Conservation (phyloP, 2,888 invertebrate species). For the Carcina quercana region DNA sequence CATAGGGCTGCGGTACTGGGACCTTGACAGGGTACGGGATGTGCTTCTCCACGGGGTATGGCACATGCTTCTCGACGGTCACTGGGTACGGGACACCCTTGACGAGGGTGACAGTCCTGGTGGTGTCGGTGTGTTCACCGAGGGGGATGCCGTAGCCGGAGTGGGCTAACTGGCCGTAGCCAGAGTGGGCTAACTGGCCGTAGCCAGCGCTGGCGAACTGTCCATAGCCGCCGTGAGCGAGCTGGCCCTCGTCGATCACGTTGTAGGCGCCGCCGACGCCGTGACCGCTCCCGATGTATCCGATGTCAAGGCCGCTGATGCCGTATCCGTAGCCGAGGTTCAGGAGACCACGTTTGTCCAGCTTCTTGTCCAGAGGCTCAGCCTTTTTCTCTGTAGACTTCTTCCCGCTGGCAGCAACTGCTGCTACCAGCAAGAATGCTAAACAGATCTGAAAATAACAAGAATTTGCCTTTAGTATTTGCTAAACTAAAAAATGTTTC, state of each 20-base stretch:
- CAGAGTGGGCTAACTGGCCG: slow-evolving; percentile 25
- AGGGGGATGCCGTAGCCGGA: slow-evolving; percentile 39
- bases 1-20: slow-evolving; percentile 81
- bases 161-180: slow-evolving; percentile 26
- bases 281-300: slow-evolving; percentile 79
- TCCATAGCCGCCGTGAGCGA: slow-evolving; percentile 26
- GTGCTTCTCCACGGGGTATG: slow-evolving; percentile 78
- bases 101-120: slow-evolving; percentile 78
- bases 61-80: slow-evolving; percentile 77
- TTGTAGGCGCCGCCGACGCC: slow-evolving; percentile 72
- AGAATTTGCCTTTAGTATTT: too few species aligned
- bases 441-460: slow-evolving; percentile 77
- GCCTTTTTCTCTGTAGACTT: slow-evolving; percentile 73
- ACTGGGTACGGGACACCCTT: slow-evolving; percentile 79
- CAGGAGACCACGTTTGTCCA: slow-evolving; percentile 87
- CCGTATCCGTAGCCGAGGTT: slow-evolving; percentile 88
- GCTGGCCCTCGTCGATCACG: slow-evolving; percentile 41
- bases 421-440: slow-evolving; percentile 84
- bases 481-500: background rate
- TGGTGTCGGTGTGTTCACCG: slow-evolving; percentile 65
- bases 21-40: slow-evolving; percentile 81
- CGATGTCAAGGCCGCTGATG: slow-evolving; percentile 82
- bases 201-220: slow-evolving; percentile 30
- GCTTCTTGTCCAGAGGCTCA: slow-evolving; percentile 81
- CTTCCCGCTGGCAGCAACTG: slow-evolving; percentile 81